Percentiles rank a stretch among this genome's conserved stretches.
phyloP scores from a whole-genome alignment of 2,888 invertebrate species.

The Mimas tiliae region DNA sequence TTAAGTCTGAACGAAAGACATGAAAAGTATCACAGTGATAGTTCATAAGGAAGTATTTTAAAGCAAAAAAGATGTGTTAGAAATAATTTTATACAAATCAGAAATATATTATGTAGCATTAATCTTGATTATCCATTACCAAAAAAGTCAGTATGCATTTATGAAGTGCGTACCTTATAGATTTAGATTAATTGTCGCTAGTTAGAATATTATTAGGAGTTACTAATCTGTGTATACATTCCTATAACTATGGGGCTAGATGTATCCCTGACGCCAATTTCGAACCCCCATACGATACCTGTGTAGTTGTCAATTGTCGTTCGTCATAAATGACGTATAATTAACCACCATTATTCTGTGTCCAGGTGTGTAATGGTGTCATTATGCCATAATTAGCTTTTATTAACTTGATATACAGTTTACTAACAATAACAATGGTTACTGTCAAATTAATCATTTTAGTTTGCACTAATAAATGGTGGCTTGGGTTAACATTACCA shows the following conservation, averaged over 20 bases:
- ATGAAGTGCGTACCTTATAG: slow-evolving; percentile 66
- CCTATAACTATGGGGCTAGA: slow-evolving; percentile 59
- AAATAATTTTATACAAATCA: slow-evolving; percentile 35
- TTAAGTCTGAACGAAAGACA: slow-evolving; percentile 56
- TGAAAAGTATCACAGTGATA: slow-evolving; percentile 45
- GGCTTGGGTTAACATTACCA: slow-evolving; percentile 55
- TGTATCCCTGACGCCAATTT: slow-evolving; percentile 28
- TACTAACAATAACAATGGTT: slow-evolving; percentile 29
- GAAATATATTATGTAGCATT: slow-evolving; percentile 39
- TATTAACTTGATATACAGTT: slow-evolving; percentile 25
- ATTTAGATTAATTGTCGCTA: slow-evolving; percentile 62
- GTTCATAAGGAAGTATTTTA: slow-evolving; percentile 38
- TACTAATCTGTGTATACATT: slow-evolving; percentile 60
- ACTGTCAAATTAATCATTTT: slow-evolving; percentile 23
- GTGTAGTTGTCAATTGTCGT: background rate
- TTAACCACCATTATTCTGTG: slow-evolving; percentile 1
- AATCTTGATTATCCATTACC: slow-evolving; percentile 46
- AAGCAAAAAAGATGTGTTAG: slow-evolving; percentile 30
- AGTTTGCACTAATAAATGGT: slow-evolving; percentile 49
- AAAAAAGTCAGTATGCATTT: slow-evolving; percentile 72
- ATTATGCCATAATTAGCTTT: slow-evolving; percentile 24
- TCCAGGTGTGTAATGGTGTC: slow-evolving; percentile 16
- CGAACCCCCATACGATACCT: slow-evolving; percentile 30
- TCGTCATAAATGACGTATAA: slow-evolving; percentile 12
- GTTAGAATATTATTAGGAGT: slow-evolving; percentile 54